Evolutionary conservation across 1,140 invertebrate species (phyloP), one percentile per base, ranked within the genome.

Genomic region (Holotrichia oblita): DNA sequence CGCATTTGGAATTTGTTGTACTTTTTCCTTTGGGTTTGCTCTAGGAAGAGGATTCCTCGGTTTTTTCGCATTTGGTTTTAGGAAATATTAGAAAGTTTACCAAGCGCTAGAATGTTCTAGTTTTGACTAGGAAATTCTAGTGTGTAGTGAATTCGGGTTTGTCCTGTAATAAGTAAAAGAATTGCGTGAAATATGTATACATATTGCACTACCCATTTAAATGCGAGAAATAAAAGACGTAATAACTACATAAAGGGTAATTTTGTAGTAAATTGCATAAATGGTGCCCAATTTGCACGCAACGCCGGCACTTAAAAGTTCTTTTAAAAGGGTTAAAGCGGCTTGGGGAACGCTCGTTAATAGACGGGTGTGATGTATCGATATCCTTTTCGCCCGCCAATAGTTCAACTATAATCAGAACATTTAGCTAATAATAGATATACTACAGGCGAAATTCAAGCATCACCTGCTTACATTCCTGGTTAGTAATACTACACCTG

Each of bases 321-420:
- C 22, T 22, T 69, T 22, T 17, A 69, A 69, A 69, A 69, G 61
- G 61, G 61, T 69, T 69, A 27, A 27, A 20, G 61, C 61, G 61
- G 61, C 22, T 27, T 69, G 6, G 22, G 22, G 22, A 69, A 69
- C 22, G 10, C 17, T 69, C 27, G 61, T 69, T 69, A 69, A 69
- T 69, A 69, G 22, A 69, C 61, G 61, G 61, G 61, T 69, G 61
- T 69, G 61, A 69, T 69, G 61, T 69, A 69, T 69, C 61, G 61
- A 69, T 69, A 69, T 69, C 22, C 61, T 27, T 34, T 69, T 69
- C 22, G 22, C 22, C 61, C 27, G 61, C 61, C 61, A 27, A 10
- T 34, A 69, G 61, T 22, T 69, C 27, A 20, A 6, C 61, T 0
- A 69, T 69, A 69, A 69, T 69, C 61, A 69, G 61, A 34, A 22